Conservation (phyloP, 2,113 vertebrate genomes). For the Pardalotus punctatus region DNA sequence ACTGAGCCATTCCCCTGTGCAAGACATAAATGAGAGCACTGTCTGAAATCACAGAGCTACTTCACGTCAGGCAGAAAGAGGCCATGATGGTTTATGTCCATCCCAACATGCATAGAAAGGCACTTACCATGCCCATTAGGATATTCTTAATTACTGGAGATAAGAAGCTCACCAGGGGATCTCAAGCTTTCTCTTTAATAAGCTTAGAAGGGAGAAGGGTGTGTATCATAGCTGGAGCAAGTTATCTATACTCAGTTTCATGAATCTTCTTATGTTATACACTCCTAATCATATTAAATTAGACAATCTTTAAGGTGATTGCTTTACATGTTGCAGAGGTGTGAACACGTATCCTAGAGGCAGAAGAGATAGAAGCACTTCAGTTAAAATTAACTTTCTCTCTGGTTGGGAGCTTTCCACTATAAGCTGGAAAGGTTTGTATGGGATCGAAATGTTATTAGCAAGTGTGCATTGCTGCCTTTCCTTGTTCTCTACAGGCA, state of each 20-base stretch:
- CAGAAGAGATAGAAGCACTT: neutral
- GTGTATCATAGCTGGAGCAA: slow-evolving; percentile 10
- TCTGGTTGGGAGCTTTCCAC: neutral
- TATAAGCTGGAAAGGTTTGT: neutral
- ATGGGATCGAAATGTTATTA: neutral
- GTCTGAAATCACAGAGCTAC: slow-evolving; percentile 13
- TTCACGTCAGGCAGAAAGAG: neutral
- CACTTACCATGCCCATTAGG: slow-evolving; percentile 47
- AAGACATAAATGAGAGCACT: neutral
- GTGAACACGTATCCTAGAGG: neutral
- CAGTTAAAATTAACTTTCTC: slow-evolving; percentile 2
- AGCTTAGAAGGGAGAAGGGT: slow-evolving; percentile 23
- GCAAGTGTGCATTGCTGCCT: neutral
- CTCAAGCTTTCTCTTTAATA: slow-evolving; percentile 24
- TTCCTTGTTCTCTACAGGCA: neutral
- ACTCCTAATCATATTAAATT: slow-evolving; percentile 40
- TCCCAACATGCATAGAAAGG: slow-evolving; percentile 21
- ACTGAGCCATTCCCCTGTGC: neutral
- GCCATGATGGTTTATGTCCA: slow-evolving; percentile 17
- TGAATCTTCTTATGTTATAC: slow-evolving; percentile 40
- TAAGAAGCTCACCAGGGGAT: slow-evolving; percentile 37
- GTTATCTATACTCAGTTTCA: neutral
- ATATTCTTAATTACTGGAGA: slow-evolving; percentile 56
- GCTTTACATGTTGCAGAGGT: slow-evolving; percentile 26
- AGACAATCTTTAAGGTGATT: slow-evolving; percentile 22